phyloP scores from a whole-genome alignment of 92 coral and sea anemone genomes.

The Hydrozoanthus gracilis region DNA sequence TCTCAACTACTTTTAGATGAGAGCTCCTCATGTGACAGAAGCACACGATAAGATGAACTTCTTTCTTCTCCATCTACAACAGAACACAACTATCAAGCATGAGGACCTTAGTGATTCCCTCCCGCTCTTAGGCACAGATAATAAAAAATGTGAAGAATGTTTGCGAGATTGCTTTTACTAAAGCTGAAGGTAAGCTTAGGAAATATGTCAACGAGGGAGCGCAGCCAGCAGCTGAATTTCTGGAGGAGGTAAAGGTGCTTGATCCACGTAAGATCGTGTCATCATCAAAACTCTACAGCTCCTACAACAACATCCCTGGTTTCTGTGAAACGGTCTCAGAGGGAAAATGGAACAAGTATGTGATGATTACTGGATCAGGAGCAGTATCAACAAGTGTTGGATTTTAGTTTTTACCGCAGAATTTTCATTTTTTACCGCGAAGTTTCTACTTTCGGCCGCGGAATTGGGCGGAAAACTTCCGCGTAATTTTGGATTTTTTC shows the following conservation, averaged over 20 bases:
- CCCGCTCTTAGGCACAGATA: slow-evolving; percentile 23
- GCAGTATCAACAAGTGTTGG: slow-evolving; percentile 48
- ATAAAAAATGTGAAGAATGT: slow-evolving; percentile 24
- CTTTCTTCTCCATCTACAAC: slow-evolving; percentile 34
- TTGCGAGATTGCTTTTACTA: slow-evolving; percentile 46
- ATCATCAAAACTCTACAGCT: slow-evolving; percentile 24
- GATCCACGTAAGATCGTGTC: slow-evolving; percentile 36
- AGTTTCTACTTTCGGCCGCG: no score
- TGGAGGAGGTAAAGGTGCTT: slow-evolving; percentile 51
- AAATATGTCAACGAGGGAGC: slow-evolving; percentile 56
- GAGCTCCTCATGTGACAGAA: slow-evolving; percentile 45
- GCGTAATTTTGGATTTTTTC: no score
- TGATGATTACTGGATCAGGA: slow-evolving; percentile 41
- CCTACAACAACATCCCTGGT: slow-evolving; percentile 51
- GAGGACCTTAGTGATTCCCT: slow-evolving; percentile 47
- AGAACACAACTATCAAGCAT: slow-evolving; percentile 24
- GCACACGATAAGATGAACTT: slow-evolving; percentile 46
- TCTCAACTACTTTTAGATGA: slow-evolving; percentile 36
- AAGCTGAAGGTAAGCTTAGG: slow-evolving; percentile 40
- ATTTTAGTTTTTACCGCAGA: no score
- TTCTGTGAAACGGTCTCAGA: slow-evolving; percentile 44
- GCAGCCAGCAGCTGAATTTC: slow-evolving; percentile 58
- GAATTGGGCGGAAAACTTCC: no score
- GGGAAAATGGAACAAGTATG: slow-evolving; percentile 49
- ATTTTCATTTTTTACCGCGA: no score